phyloP scores from a whole-genome alignment of 2,113 vertebrate species.

The Colius striatus region DNA sequence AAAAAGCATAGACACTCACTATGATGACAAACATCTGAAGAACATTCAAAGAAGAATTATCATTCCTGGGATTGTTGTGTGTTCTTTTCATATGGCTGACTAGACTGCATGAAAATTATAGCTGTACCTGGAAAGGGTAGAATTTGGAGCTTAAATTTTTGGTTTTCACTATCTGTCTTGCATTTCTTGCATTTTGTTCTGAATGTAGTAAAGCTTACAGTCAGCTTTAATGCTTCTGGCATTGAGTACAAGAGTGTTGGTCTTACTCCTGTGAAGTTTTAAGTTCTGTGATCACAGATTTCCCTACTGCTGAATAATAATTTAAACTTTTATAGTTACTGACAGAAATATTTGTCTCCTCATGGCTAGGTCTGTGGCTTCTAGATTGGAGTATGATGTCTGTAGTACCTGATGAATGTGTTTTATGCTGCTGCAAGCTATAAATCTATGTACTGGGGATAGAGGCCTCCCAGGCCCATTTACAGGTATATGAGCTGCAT shows the following conservation, averaged over 20 bases:
- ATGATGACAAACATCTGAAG: not conserved
- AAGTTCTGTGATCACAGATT: not conserved
- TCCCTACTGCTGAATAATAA: not conserved
- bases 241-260: not conserved
- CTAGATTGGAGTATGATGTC: not conserved
- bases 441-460: not conserved
- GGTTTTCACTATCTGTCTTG: not conserved
- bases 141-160: not conserved
- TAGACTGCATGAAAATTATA: not conserved
- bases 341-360: not conserved
- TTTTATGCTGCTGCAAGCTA: not conserved
- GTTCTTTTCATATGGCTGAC: not conserved
- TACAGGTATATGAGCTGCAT: not conserved
- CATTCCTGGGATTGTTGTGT: not conserved
- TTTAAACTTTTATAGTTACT: not conserved
- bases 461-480: not conserved
- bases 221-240: not conserved
- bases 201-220: not conserved
- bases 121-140: not conserved
- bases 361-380: not conserved
- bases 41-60: not conserved
- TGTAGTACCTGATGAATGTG: not conserved
- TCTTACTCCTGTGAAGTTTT: not conserved
- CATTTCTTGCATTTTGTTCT: not conserved
- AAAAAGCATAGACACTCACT: not conserved